Conservation (phyloP, 2,888 invertebrate genomes). For the Metacarcinus magister region DNA sequence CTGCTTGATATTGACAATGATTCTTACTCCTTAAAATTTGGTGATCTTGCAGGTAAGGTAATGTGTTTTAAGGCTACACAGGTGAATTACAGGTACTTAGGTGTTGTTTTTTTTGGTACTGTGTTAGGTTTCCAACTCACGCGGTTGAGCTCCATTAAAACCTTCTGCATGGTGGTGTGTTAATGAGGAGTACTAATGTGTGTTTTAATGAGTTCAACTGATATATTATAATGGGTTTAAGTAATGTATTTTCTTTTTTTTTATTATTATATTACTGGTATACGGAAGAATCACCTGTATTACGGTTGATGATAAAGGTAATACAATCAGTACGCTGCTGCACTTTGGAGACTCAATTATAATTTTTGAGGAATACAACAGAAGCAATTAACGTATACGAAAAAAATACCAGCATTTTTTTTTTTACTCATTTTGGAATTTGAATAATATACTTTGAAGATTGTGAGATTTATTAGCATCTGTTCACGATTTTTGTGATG, state of each 20-base stretch:
- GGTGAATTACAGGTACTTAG: too few relatives aligned
- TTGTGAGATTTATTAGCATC: background rate
- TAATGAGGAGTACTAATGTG: conserved; percentile 2
- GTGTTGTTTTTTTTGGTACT: background rate
- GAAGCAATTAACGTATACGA: background rate
- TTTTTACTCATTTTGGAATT: background rate
- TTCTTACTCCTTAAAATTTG: too few relatives aligned
- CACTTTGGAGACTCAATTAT: conserved; percentile 26
- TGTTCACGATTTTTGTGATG: conserved; percentile 9
- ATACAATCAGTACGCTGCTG: background rate
- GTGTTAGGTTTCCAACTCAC: background rate
- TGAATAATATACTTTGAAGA: background rate
- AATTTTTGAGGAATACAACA: conserved; percentile 12
- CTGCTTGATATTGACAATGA: too few relatives aligned
- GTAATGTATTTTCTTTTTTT: background rate
- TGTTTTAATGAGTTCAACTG: conserved; percentile 10
- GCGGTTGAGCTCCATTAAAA: background rate
- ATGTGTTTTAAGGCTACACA: too few relatives aligned
- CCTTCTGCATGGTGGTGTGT: background rate
- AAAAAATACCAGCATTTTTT: background rate
- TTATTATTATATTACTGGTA: background rate
- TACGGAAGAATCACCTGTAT: background rate
- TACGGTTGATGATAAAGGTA: background rate
- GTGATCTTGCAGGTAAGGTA: too few relatives aligned
- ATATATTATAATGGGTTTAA: conserved; percentile 11